Evolutionary conservation across 2,113 vertebrate species (phyloP).

Genomic region (Pteruthius melanotis): DNA sequence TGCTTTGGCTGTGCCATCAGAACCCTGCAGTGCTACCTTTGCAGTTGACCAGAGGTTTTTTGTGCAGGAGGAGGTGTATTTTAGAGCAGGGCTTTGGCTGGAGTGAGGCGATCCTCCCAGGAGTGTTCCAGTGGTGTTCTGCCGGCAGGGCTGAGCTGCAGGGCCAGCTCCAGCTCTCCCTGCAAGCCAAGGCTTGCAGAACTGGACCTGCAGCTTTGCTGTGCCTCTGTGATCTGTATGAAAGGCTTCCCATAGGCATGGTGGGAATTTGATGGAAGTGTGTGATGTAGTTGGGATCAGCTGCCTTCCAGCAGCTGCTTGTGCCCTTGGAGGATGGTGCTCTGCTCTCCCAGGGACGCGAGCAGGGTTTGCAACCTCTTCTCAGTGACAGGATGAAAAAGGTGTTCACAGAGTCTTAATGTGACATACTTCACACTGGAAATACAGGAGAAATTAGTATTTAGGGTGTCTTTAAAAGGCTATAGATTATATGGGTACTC

Average conservation of each 20-base stretch:
- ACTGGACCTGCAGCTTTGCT: constrained; percentile 31
- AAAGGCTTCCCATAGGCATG: neutral
- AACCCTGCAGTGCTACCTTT: neutral
- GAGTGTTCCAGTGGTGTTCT: accelerated
- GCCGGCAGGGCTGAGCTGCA: accelerated
- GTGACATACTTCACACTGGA: neutral
- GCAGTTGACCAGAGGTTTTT: neutral
- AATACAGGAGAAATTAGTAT: neutral
- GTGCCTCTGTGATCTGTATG: neutral
- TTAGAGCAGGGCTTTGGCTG: neutral
- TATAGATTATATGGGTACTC: neutral
- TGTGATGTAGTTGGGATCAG: neutral
- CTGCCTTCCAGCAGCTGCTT: neutral
- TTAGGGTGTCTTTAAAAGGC: neutral
- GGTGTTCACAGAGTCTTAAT: neutral
- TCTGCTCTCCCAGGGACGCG: accelerated
- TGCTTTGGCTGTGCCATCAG: neutral
- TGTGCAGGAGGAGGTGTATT: neutral
- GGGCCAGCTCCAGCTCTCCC: neutral
- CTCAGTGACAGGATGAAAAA: neutral
- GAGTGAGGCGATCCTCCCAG: neutral
- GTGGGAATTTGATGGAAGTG: neutral
- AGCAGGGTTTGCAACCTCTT: neutral
- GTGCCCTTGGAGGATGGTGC: neutral
- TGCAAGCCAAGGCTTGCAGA: neutral